Conservation (phyloP, 2,113 vertebrate species). For the Misgurnus mizolepis region DNA sequence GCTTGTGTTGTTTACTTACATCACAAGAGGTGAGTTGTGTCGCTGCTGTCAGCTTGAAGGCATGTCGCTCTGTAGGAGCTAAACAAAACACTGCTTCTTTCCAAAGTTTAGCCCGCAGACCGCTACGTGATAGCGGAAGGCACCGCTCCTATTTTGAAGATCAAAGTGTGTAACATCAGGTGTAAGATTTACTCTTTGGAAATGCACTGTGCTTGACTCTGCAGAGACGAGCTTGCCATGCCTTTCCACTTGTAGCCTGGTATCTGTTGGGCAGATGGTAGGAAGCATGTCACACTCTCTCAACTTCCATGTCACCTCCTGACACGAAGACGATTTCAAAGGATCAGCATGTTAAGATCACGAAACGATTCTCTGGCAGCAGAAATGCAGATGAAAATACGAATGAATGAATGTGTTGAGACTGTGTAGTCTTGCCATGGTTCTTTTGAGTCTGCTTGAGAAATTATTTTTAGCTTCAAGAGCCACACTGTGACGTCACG, state of each 20-base stretch:
- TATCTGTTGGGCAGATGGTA: slow-evolving; percentile 51
- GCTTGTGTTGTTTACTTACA: background rate
- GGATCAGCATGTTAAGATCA: slow-evolving; percentile 53
- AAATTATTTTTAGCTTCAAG: slow-evolving; percentile 50
- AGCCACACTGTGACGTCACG: slow-evolving; percentile 1
- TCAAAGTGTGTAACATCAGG: slow-evolving; percentile 12
- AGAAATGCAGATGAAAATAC: slow-evolving; percentile 65
- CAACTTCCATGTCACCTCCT: slow-evolving; percentile 34
- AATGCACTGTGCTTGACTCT: background rate
- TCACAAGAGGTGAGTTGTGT: slow-evolving; percentile 13
- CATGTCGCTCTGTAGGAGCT: slow-evolving; percentile 16
- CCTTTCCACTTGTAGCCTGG: slow-evolving; percentile 29
- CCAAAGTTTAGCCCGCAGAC: background rate
- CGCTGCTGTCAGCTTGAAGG: background rate
- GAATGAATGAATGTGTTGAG: slow-evolving; percentile 45
- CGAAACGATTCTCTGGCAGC: slow-evolving; percentile 62
- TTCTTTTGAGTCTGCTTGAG: slow-evolving; percentile 17
- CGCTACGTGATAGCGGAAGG: background rate
- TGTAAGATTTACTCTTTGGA: background rate
- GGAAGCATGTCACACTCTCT: slow-evolving; percentile 46
- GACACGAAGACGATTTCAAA: slow-evolving; percentile 60
- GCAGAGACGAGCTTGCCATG: background rate
- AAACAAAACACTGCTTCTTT: background rate
- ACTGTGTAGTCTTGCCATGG: slow-evolving; percentile 12
- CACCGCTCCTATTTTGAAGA: background rate